A percentile compares a stretch with the other conserved stretches of the same genome.
Conservation (phyloP, 2,797 vertebrate species). For the Lutjanus campechanus region DNA sequence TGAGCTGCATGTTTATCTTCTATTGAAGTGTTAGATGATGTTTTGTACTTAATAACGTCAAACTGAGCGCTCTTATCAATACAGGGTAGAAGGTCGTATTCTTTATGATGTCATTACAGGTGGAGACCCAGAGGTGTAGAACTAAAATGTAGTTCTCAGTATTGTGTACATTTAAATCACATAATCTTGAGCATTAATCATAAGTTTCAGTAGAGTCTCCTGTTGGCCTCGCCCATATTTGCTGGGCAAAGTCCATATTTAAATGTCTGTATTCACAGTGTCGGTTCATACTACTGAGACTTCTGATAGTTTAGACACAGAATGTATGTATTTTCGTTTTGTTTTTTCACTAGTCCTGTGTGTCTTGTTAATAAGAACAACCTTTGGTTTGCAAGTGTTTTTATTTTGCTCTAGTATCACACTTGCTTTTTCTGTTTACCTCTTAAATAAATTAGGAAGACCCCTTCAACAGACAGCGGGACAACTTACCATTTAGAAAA, state of each 20-base stretch:
- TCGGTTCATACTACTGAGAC: conserved; percentile 11
- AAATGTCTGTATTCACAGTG: conserved; percentile 4
- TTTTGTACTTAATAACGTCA: conserved; percentile 14
- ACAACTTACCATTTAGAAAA: too few species aligned
- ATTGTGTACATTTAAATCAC: conserved; percentile 1
- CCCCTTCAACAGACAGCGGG: neutral
- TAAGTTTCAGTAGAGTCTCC: conserved; percentile 14
- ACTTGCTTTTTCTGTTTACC: neutral
- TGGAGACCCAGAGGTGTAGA: conserved; percentile 1
- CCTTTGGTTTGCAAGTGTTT: neutral
- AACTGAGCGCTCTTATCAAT: neutral
- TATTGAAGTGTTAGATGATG: neutral
- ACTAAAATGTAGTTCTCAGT: neutral
- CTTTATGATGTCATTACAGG: conserved; percentile 16
- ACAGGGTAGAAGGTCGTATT: neutral
- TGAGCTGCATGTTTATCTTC: neutral
- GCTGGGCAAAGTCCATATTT: conserved; percentile 26
- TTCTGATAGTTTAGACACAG: neutral
- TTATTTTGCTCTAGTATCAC: neutral
- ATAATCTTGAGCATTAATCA: conserved; percentile 34
- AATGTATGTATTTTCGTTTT: neutral
- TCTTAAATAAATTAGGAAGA: neutral
- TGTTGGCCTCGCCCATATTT: conserved; percentile 35
- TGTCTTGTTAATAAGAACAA: neutral
- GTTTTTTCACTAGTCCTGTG: neutral